Evolutionary conservation across 2,113 vertebrate genomes (phyloP).

Genomic region (Tupaia chinensis): DNA sequence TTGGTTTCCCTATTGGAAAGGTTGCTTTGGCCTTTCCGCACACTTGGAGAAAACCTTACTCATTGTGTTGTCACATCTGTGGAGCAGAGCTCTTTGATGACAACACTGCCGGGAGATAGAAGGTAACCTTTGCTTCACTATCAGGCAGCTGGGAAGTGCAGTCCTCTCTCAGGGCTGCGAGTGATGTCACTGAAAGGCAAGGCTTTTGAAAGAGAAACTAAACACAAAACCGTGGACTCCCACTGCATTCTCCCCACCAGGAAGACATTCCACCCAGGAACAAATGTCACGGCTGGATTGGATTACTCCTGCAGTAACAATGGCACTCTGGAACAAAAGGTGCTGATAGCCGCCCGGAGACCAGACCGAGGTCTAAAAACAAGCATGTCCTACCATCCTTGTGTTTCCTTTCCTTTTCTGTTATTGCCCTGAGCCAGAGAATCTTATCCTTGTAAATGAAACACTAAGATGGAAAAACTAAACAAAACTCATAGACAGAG

Average conservation of each 20-base stretch:
- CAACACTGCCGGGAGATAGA: constrained; percentile 48
- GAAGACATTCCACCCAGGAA: neutral
- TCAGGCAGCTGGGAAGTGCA: constrained; percentile 30
- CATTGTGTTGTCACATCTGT: constrained; percentile 57
- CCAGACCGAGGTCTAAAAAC: neutral
- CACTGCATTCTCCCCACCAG: neutral
- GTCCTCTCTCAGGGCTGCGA: constrained; percentile 47
- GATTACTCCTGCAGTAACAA: neutral
- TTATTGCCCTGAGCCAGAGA: constrained; percentile 24
- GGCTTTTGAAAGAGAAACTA: constrained; percentile 6
- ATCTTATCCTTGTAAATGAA: constrained; percentile 28
- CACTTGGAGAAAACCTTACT: constrained; percentile 67
- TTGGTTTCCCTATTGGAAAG: neutral
- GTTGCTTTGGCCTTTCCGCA: constrained; percentile 40
- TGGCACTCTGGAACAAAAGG: neutral
- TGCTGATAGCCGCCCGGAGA: neutral
- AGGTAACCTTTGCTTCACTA: constrained; percentile 65
- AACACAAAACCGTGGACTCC: constrained; percentile 8
- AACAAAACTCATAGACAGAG: neutral
- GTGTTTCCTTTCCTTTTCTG: neutral
- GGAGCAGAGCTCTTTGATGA: constrained; percentile 66
- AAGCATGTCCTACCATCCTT: neutral
- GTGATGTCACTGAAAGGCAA: constrained; percentile 75
- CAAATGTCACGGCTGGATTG: neutral
- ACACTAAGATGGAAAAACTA: neutral